A percentile compares a stretch with the other conserved stretches of the same genome.
phyloP scores from a whole-genome alignment of 2,888 invertebrate species.

The Ophioninae sp. region DNA sequence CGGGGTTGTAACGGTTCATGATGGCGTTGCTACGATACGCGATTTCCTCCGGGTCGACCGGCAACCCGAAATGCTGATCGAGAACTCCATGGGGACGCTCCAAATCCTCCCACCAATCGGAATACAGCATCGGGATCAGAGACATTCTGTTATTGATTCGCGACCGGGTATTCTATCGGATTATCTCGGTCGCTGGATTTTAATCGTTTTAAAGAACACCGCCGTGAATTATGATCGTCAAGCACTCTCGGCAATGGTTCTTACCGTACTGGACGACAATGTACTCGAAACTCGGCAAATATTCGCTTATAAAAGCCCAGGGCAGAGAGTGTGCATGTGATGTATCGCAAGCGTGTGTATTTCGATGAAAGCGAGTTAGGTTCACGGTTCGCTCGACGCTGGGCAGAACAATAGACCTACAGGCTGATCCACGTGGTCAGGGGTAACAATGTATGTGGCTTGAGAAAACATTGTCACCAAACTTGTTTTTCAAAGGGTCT shows the following conservation, averaged over 20 bases:
- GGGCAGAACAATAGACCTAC: not conserved
- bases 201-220: not conserved
- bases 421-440: not conserved
- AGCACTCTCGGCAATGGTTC: constrained; percentile 1
- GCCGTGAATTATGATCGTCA: not conserved
- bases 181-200: not conserved
- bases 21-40: constrained; percentile 73
- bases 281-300: constrained; percentile 8
- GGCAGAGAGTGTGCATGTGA: constrained; percentile 3
- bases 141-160: constrained; percentile 84
- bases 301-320: constrained; percentile 52
- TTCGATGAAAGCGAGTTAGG: not conserved
- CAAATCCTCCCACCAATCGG: constrained; percentile 93
- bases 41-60: constrained; percentile 88
- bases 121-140: constrained; percentile 90
- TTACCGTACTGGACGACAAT: constrained; percentile 25
- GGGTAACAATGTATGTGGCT: no score
- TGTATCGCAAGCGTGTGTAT: not conserved
- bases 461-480: no score
- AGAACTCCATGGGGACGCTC: constrained; percentile 88
- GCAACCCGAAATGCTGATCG: constrained; percentile 91
- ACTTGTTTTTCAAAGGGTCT: no score
- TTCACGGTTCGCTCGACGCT: not conserved
- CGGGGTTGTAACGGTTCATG: constrained; percentile 78
- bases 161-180: not conserved